phyloP scores from a whole-genome alignment of 2,113 vertebrate genomes.

The Pedetes capensis region DNA sequence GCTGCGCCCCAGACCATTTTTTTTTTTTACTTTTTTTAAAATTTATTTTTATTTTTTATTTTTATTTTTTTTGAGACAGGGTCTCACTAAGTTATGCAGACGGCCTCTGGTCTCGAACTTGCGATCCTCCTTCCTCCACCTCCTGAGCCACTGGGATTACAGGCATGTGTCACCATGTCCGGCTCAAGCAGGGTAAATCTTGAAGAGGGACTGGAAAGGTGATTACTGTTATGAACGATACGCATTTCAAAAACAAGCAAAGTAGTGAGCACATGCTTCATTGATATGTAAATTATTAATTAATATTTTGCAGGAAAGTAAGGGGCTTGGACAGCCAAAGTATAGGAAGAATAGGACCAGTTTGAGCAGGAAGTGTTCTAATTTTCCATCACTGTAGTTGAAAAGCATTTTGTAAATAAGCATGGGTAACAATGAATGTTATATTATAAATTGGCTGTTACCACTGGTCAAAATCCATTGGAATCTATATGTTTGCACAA shows the following conservation, averaged over 20 bases:
- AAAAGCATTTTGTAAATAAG: slow-evolving; percentile 8
- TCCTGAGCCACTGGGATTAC: too few relatives aligned
- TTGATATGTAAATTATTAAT: background rate
- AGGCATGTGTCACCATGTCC: too few relatives aligned
- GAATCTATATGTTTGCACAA: slow-evolving; percentile 40
- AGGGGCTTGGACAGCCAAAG: background rate
- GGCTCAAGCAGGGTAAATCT: background rate
- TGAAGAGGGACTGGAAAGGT: background rate
- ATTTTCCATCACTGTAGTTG: background rate
- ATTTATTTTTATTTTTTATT: too few relatives aligned
- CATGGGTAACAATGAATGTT: background rate
- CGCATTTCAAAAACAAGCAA: background rate
- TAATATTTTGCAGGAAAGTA: background rate
- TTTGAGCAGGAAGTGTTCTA: background rate
- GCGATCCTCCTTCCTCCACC: too few relatives aligned
- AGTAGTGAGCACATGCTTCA: background rate
- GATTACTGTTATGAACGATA: background rate
- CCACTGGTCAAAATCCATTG: background rate
- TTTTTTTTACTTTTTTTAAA: too few relatives aligned
- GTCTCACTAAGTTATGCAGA: too few relatives aligned
- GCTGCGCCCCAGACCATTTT: too few relatives aligned
- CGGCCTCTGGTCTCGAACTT: too few relatives aligned
- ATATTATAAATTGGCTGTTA: background rate
- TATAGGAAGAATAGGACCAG: background rate
- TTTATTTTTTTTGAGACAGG: too few relatives aligned